Conservation (phyloP, 2,797 vertebrate genomes). For the Acipenser transmontanus region DNA sequence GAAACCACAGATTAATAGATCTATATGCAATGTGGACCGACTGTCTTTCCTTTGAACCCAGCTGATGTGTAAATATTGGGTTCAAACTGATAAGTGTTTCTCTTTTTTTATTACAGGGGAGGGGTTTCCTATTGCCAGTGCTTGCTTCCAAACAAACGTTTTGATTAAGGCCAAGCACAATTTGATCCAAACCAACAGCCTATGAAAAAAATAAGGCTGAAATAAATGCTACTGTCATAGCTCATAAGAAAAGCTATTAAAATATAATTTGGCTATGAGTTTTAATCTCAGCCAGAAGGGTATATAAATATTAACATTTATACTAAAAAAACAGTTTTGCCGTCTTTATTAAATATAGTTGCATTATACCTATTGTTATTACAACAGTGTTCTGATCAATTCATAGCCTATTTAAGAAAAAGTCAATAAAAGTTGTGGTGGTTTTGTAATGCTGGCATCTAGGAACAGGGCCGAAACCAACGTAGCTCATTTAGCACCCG, state of each 20-base stretch:
- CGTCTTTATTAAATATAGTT: neutral
- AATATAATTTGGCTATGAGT: constrained; percentile 28
- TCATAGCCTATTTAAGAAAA: too few species aligned
- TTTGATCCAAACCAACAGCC: constrained; percentile 49
- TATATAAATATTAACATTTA: neutral
- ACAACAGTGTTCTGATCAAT: too few species aligned
- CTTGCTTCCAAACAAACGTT: constrained; percentile 31
- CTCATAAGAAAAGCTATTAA: constrained; percentile 45
- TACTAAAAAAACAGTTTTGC: neutral
- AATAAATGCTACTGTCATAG: constrained; percentile 37
- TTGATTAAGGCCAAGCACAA: constrained; percentile 28
- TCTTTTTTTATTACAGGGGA: neutral
- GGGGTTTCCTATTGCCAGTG: constrained; percentile 27
- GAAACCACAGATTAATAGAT: neutral
- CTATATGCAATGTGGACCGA: neutral
- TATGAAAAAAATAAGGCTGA: constrained; percentile 38
- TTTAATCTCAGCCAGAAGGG: constrained; percentile 15
- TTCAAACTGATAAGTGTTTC: neutral
- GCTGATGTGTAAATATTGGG: neutral
- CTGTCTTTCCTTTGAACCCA: neutral
- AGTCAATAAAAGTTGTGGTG: too few species aligned
- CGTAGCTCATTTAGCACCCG: too few species aligned
- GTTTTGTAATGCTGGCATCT: too few species aligned
- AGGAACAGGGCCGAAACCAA: too few species aligned
- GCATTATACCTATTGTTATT: too few species aligned